Conservation (phyloP, 2,888 invertebrate genomes). For the Leptopilina drosophilae region DNA sequence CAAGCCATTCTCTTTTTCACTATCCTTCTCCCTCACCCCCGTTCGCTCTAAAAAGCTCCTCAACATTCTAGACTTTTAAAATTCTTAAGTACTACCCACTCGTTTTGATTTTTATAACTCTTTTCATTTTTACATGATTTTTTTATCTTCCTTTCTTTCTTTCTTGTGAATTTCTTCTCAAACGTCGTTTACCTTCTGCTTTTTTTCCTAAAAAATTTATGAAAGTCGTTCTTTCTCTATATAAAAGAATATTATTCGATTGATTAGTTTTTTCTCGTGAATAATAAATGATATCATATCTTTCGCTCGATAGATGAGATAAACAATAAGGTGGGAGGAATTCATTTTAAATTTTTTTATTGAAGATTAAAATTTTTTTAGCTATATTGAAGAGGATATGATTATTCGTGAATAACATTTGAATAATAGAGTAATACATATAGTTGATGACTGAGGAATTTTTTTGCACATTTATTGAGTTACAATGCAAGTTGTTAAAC, state of each 20-base stretch:
- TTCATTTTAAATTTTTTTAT: background rate
- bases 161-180: background rate
- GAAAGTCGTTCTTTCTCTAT: too few species aligned
- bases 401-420: too few species aligned
- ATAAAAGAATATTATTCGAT: background rate
- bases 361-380: background rate
- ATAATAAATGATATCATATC: background rate
- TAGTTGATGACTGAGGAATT: too few species aligned
- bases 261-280: constrained; percentile 8
- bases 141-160: background rate
- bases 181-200: too few species aligned
- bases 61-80: constrained; percentile 8
- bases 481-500: too few species aligned
- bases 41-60: background rate
- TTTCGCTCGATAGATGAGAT: background rate
- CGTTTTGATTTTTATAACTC: constrained; percentile 20
- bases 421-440: too few species aligned
- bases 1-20: background rate
- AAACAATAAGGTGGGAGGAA: background rate
- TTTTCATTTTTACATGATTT: constrained; percentile 1
- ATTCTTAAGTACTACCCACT: background rate
- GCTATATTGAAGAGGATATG: background rate
- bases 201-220: too few species aligned
- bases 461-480: too few species aligned
- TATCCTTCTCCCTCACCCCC: background rate